phyloP scores from a whole-genome alignment of 2,797 vertebrate genomes.

The Sebastes taczanowskii region DNA sequence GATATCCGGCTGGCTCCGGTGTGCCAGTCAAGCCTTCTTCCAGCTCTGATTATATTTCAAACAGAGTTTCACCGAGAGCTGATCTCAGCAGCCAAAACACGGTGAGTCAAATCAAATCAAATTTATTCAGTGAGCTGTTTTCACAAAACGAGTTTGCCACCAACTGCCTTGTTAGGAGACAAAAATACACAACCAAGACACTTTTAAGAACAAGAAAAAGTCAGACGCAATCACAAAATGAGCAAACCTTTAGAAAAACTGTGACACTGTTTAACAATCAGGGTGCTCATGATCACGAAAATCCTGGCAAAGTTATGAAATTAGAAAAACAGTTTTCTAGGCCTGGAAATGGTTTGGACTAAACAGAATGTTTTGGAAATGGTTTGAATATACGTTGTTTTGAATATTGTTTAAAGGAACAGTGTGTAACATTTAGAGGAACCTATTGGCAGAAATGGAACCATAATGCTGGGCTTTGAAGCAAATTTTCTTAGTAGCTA shows the following conservation, averaged over 20 bases:
- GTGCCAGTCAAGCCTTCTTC: conserved; percentile 37
- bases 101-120: conserved; percentile 58
- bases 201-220: conserved; percentile 11
- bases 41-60: conserved; percentile 69
- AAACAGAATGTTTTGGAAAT: not conserved
- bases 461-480: no score
- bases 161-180: conserved; percentile 12
- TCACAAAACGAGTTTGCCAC: conserved; percentile 34
- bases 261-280: not conserved
- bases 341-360: not conserved
- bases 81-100: conserved; percentile 43
- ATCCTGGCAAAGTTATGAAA: not conserved
- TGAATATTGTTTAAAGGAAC: not conserved
- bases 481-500: no score
- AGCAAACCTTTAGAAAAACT: not conserved
- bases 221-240: not conserved
- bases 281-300: not conserved
- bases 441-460: no score
- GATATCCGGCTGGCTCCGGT: conserved; percentile 23
- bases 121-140: conserved; percentile 53
- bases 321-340: not conserved
- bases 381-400: not conserved
- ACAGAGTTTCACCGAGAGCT: conserved; percentile 48
- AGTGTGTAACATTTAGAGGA: no score
- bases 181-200: conserved; percentile 16